Base-by-base conservation (phyloP, 2,113 vertebrate species). In the Oreochromis spilurus region DNA sequence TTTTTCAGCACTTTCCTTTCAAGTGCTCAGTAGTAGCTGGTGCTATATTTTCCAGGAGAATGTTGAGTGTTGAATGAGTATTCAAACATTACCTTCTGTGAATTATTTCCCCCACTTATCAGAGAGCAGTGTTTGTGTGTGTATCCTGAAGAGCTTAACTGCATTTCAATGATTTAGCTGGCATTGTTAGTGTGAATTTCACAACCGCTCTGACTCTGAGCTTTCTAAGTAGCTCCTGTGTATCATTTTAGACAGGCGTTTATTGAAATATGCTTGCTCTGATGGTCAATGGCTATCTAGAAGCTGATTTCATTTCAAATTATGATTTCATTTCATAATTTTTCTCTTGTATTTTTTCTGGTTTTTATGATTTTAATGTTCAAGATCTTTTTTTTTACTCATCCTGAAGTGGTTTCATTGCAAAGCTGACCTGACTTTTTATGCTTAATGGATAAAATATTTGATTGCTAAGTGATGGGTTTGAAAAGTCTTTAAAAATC, bases 81-180 rank as follows among this genome's bases (percentile, higher is more conserved):
- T 88, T 93, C 81, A 91, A 38, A 90, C 45, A 54, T 91, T 89
- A 81, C 60, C 43, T 90, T 91, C 82, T 91, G 84, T 91, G 90
- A 95, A 91, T 88, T 82, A 84, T 92, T 92, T 88, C 79, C 65
- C 62, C 77, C 48, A 48, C 80, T 58, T 79, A 90, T 86, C 86
- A 40, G 70, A 79, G 52, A 82, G 54, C 67, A 84, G 82, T 57
- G 83, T 57, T 48, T 91, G 70, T 62, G 82, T 43, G 65, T 86
- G 40, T 90, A 19, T 87, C 57, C 84, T 40, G 77, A n/a, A 55
- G 60, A 85, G 86, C 84, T 93, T 92, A 88, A 87, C 88, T 83
- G 93, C 16, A 82, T 86, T 90, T 72, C 84, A 92, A 93, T 86
- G 84, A 65, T 84, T 91, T 88, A 89, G 83, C 89, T 19, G 31